Conservation (phyloP, 2,113 vertebrate species). For the Cyanistes caeruleus region DNA sequence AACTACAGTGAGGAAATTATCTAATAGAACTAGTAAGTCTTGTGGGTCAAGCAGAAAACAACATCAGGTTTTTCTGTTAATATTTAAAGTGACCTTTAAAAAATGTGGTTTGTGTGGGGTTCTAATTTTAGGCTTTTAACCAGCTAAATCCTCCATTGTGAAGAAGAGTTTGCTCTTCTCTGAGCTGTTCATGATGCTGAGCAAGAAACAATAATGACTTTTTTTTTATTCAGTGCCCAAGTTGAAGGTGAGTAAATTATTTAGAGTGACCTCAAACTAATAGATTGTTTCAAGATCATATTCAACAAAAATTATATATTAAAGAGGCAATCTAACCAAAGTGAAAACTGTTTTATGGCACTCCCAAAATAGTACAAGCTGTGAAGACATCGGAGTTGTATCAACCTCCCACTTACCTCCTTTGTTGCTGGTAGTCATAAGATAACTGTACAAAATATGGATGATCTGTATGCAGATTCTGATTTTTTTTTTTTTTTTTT, state of each 20-base stretch:
- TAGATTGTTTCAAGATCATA: not conserved
- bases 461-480: not conserved
- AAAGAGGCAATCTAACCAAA: not conserved
- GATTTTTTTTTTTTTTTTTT: too few species aligned
- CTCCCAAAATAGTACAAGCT: not conserved
- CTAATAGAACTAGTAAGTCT: not conserved
- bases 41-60: not conserved
- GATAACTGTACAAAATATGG: not conserved
- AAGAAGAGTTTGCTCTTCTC: not conserved
- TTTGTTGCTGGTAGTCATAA: not conserved
- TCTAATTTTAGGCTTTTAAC: not conserved
- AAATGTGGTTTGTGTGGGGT: not conserved
- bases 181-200: not conserved
- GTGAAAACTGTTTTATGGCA: not conserved
- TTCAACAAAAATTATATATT: not conserved
- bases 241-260: not conserved
- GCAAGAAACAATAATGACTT: not conserved
- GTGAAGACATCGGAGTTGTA: not conserved
- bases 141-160: not conserved
- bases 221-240: not conserved
- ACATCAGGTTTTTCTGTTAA: not conserved
- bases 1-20: not conserved
- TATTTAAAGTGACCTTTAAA: not conserved
- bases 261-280: not conserved
- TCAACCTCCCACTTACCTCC: accelerated